Base-by-base conservation (phyloP, 2,113 vertebrate species). In the Aphyosemion australe region DNA sequence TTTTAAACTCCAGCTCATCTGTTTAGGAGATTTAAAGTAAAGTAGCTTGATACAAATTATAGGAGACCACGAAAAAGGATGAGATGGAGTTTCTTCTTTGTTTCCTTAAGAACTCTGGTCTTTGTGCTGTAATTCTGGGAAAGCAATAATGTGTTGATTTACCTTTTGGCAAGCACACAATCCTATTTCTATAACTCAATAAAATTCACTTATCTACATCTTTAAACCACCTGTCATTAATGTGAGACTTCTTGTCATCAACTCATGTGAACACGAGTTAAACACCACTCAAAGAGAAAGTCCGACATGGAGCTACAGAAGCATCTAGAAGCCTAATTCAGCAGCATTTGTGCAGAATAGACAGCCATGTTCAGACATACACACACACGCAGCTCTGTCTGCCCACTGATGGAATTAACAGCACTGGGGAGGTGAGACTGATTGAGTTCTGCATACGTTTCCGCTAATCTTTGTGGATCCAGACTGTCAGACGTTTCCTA, bases 321-420 rank as follows among this genome's bases (percentile, higher is more conserved):
- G 42, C 34, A n/a, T n/a, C n/a, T n/a, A 37, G 26, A 5, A 26
- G 26, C 72, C 52, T 60, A 79, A 80, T 72, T 78, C 68, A 76
- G 61, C 74, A 79, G 68, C 61, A 69, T 79, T 62, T 12, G 21
- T 45, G 65, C 46, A 77, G 78, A 70, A 42, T 57, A 78, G 73
- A 76, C 73, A 74, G 59, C n/a, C 10, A 32, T 8, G 56, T 26
- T 26, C 82, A 61, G 42, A 56, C 78, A 76, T 67, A 51, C 34
- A 37, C 34, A 37, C 34, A 37, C 34, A 37, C 34, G 6, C 34
- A 52, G 55, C 66, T 77, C 68, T 0, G 9, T 74, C 69, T 75
- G 5, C 58, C 73, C 64, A 6, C 70, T 87, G 77, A 87, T 83
- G 57, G 73, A 82, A 85, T 77, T 72, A 80, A 32, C 83, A 80